Evolutionary conservation across 2,797 vertebrate genomes (phyloP), one percentile per base, ranked within the genome.

Genomic region (Graptemys geographica): DNA sequence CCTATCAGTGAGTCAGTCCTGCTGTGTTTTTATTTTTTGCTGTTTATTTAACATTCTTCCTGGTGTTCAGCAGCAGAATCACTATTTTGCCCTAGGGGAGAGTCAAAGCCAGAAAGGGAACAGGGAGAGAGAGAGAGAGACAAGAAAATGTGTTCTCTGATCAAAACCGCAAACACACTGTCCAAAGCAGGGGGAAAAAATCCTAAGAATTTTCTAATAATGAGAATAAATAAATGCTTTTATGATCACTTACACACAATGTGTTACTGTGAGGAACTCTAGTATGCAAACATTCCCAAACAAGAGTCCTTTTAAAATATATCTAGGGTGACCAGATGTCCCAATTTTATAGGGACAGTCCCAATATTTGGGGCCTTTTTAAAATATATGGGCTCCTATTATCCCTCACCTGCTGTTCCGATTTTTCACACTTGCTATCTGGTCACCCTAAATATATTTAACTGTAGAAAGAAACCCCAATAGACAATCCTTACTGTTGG

Each of bases 371-470:
- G 15, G 51, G 13, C 51, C 5, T 51, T 51, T 51, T 51, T 51
- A 16, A 16, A 15, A 15, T 51, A 51, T 15, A 16, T 51, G 13
- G 51, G 51, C 15, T 16, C 13, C 51, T 51, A 51, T 15, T 51
- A 15, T 2, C 51, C 51, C 15, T 1, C 51, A 51, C 12, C 5
- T 5, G 13, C 15, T 16, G 15, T 51, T 2, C 51, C 5, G 51
- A 51, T 51, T 51, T 51, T 51, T 51, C 51, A 51, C 51, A 51
- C 13, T 51, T 51, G 51, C 51, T 51, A 51, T 51, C 51, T 15
- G 15, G 51, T 51, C 15, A 51, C 51, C 51, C 51, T 51, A 55
- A 81, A 37, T 37, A 81, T 53, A 80, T 80, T 9, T 80, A 80
- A 33, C 23, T 27, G 7, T 47, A 28, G 41, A 52, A 81, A 79